A percentile compares a stretch with the other conserved stretches of the same genome.
Evolutionary conservation across 2,797 vertebrate genomes (phyloP).

Genomic region (Xenops minutus): DNA sequence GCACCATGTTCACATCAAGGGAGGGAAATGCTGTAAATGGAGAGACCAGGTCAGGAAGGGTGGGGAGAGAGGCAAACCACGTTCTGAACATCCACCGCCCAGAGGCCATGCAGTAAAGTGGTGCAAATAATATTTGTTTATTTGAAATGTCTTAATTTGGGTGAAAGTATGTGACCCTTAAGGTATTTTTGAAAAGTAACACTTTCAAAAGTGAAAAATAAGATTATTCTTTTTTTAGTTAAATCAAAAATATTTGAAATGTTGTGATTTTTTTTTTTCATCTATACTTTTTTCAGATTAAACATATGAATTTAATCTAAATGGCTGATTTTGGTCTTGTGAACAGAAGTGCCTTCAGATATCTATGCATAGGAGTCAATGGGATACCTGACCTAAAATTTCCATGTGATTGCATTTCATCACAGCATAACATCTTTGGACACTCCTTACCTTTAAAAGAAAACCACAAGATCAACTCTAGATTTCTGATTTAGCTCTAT

Average conservation of each 20-base stretch:
- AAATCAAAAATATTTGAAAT: not conserved
- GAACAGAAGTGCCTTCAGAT: not conserved
- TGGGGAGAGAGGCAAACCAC: not conserved
- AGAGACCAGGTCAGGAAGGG: not conserved
- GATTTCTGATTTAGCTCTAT: not conserved
- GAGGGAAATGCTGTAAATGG: not conserved
- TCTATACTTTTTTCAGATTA: not conserved
- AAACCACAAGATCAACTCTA: not conserved
- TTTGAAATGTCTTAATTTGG: not conserved
- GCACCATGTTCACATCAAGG: not conserved
- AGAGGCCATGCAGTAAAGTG: not conserved
- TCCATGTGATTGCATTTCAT: not conserved
- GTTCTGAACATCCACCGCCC: not conserved
- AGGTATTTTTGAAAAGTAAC: not conserved
- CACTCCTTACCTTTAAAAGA: not conserved
- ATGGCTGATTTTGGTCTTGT: not conserved
- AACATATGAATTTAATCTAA: not conserved
- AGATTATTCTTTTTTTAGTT: not conserved
- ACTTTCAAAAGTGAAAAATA: not conserved
- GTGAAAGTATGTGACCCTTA: not conserved
- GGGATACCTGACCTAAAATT: not conserved
- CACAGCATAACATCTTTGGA: not conserved
- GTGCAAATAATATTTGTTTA: not conserved
- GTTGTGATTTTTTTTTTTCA: not conserved
- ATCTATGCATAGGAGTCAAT: not conserved